Percentiles rank a stretch among this genome's conserved stretches.
phyloP scores from a whole-genome alignment of 2,113 vertebrate genomes.

The Amphiprion percula region DNA sequence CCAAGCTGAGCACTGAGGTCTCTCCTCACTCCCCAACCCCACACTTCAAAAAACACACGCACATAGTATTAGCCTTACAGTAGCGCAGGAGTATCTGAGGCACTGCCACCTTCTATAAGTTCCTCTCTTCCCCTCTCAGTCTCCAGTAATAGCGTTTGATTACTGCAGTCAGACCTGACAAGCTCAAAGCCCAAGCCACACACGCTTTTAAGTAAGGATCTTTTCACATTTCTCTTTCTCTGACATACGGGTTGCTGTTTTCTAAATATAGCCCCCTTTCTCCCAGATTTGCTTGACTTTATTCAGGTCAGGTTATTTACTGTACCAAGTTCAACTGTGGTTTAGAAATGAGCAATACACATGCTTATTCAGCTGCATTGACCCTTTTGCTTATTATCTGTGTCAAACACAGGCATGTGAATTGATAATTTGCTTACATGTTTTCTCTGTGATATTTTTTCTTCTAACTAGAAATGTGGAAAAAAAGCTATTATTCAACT shows the following conservation, averaged over 20 bases:
- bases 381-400: conserved; percentile 65
- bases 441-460: neutral
- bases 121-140: conserved; percentile 59
- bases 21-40: conserved; percentile 64
- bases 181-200: conserved; percentile 67
- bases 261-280: conserved; percentile 75
- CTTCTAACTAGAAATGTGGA: neutral
- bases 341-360: conserved; percentile 59
- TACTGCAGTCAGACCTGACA: conserved; percentile 78
- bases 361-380: conserved; percentile 71
- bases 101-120: conserved; percentile 71
- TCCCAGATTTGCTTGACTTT: conserved; percentile 71
- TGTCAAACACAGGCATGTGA: conserved; percentile 44
- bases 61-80: conserved; percentile 61
- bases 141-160: conserved; percentile 79
- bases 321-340: conserved; percentile 74
- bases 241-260: conserved; percentile 62
- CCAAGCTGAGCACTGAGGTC: conserved; percentile 78
- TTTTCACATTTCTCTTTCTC: conserved; percentile 71
- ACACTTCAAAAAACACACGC: conserved; percentile 62
- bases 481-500: no score
- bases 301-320: conserved; percentile 83
- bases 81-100: conserved; percentile 62
- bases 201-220: conserved; percentile 68
- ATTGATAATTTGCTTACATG: conserved; percentile 39